These are phyloP conservation scores for Notolepis coatsorum DNA, from an alignment of 2,797 vertebrate species.

Conservation along the genomic window DNA sequence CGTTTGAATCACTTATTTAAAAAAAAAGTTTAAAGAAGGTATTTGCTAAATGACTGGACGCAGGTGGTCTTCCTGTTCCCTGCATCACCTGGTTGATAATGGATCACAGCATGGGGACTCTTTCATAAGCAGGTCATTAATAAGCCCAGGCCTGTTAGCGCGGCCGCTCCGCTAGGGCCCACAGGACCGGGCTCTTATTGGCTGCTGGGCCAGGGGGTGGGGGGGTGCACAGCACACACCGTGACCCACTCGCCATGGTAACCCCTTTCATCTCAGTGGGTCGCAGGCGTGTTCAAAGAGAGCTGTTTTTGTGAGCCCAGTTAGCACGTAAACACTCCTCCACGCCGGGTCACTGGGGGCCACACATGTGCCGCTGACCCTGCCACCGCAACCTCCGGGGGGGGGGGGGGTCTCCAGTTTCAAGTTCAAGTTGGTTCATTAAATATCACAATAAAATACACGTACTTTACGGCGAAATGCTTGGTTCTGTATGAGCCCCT, in stretches of 20 bases:
- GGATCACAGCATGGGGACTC: constrained; percentile 42
- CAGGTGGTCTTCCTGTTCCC: too few relatives aligned
- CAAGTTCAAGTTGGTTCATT: too few relatives aligned
- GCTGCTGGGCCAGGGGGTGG: constrained; percentile 7
- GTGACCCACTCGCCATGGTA: constrained; percentile 37
- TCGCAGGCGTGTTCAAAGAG: constrained; percentile 17
- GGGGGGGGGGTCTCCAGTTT: too few relatives aligned
- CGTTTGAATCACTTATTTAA: constrained; percentile 12
- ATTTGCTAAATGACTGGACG: too few relatives aligned
- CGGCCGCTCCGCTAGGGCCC: constrained; percentile 11
- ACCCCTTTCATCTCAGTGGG: constrained; percentile 51
- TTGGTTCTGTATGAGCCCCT: too few relatives aligned
- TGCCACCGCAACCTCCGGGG: too few relatives aligned
- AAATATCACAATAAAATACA: too few relatives aligned
- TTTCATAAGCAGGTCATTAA: constrained; percentile 48
- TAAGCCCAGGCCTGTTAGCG: constrained; percentile 19
- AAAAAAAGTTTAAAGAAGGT: constrained; percentile 61
- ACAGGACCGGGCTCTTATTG: constrained; percentile 11
- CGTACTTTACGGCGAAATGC: too few relatives aligned
- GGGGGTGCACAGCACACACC: too few relatives aligned
- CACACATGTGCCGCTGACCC: neutral
- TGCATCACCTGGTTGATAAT: constrained; percentile 58
- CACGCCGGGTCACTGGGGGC: constrained; percentile 12
- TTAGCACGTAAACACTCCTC: constrained; percentile 26
- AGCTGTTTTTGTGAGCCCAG: constrained; percentile 36